phyloP scores from a whole-genome alignment of 1,140 invertebrate genomes.

The Hylaeus volcanicus region DNA sequence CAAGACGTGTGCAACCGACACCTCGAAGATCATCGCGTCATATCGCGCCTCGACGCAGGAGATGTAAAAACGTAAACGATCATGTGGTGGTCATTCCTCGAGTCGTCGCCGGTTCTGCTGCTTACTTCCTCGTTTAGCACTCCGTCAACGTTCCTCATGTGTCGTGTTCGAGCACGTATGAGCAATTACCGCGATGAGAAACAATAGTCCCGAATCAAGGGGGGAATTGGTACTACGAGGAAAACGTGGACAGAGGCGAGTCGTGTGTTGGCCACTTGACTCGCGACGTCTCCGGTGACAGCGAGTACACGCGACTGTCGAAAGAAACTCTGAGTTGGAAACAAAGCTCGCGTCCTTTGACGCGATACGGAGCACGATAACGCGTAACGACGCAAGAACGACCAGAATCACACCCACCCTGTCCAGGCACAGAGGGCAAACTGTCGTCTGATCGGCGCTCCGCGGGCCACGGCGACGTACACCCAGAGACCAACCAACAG shows the following conservation, averaged over 20 bases:
- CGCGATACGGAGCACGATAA: conserved; percentile 1
- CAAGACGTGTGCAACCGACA: conserved; percentile 30
- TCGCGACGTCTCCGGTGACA: no score
- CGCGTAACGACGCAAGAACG: conserved; percentile 5
- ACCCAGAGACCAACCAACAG: conserved; percentile 6
- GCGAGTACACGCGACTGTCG: neutral
- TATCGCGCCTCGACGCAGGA: conserved; percentile 23
- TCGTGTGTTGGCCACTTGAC: no score
- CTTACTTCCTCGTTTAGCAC: conserved; percentile 18
- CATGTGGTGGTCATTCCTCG: conserved; percentile 35
- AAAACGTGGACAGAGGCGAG: no score
- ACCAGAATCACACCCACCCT: conserved; percentile 17
- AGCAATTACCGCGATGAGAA: neutral
- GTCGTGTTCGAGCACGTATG: conserved; percentile 28
- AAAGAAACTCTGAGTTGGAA: no score
- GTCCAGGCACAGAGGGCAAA: conserved; percentile 52
- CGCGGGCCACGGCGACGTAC: conserved; percentile 8
- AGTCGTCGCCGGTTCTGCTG: conserved; percentile 12
- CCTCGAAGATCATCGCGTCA: conserved; percentile 57
- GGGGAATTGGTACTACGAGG: no score
- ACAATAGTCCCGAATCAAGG: no score
- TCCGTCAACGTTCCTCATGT: conserved; percentile 40
- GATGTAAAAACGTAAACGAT: conserved; percentile 27
- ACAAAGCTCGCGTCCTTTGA: neutral
- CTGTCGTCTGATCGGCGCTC: conserved; percentile 40